phyloP scores from a whole-genome alignment of 2,797 vertebrate genomes.

The Diceros bicornis region DNA sequence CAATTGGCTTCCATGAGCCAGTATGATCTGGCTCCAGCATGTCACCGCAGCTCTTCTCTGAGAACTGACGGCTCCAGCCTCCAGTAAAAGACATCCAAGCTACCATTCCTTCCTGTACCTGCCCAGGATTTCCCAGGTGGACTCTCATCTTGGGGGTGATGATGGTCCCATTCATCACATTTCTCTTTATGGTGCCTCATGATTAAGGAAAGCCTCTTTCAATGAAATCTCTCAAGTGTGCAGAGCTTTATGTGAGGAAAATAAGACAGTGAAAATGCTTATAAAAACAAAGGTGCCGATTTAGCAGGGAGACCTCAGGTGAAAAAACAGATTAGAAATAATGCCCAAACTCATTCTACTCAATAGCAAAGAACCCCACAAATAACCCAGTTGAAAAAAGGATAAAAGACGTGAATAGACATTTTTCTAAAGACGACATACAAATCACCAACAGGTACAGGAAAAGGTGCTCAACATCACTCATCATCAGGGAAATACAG shows the following conservation, averaged over 20 bases:
- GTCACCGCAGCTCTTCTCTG: neutral
- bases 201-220: neutral
- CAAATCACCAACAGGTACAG: neutral
- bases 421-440: neutral
- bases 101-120: neutral
- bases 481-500: neutral
- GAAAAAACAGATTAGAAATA: neutral
- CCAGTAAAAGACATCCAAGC: neutral
- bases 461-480: neutral
- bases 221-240: neutral
- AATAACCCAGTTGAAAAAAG: neutral
- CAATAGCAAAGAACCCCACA: neutral
- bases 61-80: neutral
- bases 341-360: neutral
- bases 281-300: neutral
- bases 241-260: neutral
- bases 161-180: neutral
- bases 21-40: neutral
- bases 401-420: neutral
- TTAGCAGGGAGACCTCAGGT: neutral
- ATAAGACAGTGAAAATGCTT: neutral
- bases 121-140: neutral
- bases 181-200: neutral
- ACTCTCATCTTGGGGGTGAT: neutral
- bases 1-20: neutral